A percentile compares a stretch with the other conserved stretches of the same genome.
Conservation (phyloP, 2,113 vertebrate genomes). For the Gadus chalcogrammus region DNA sequence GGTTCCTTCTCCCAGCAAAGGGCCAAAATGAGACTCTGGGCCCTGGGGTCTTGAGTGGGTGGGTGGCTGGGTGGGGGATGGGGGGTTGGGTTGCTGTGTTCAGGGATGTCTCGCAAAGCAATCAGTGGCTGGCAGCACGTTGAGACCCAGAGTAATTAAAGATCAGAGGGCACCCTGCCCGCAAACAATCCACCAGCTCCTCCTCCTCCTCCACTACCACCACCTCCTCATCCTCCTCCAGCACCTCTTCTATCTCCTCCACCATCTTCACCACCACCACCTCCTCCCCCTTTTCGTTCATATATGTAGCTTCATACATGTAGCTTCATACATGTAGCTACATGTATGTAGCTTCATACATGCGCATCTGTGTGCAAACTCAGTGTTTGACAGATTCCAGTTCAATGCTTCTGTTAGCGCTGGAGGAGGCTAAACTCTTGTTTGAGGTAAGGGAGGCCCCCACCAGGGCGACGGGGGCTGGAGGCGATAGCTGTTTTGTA, state of each 20-base stretch:
- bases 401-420: not conserved
- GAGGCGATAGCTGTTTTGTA: not conserved
- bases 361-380: not conserved
- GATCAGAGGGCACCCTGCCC: constrained; percentile 26
- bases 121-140: constrained; percentile 67
- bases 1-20: constrained; percentile 8
- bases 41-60: too few species aligned
- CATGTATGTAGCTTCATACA: too few species aligned
- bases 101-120: constrained; percentile 52
- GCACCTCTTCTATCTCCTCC: too few species aligned
- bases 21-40: constrained; percentile 20
- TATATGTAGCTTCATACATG: too few species aligned
- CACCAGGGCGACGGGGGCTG: constrained; percentile 10
- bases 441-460: constrained; percentile 33
- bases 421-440: not conserved
- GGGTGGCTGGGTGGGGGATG: too few species aligned
- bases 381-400: not conserved
- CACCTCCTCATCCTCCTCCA: too few species aligned
- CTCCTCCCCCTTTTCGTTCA: too few species aligned
- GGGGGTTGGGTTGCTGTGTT: constrained; percentile 1
- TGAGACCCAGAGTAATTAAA: constrained; percentile 68
- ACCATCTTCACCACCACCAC: too few species aligned
- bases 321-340: too few species aligned
- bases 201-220: too few species aligned
- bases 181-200: too few species aligned